These are phyloP conservation scores for Centropyge bicolor DNA, from an alignment of 2,797 vertebrate genomes.

Conservation along the genomic window DNA sequence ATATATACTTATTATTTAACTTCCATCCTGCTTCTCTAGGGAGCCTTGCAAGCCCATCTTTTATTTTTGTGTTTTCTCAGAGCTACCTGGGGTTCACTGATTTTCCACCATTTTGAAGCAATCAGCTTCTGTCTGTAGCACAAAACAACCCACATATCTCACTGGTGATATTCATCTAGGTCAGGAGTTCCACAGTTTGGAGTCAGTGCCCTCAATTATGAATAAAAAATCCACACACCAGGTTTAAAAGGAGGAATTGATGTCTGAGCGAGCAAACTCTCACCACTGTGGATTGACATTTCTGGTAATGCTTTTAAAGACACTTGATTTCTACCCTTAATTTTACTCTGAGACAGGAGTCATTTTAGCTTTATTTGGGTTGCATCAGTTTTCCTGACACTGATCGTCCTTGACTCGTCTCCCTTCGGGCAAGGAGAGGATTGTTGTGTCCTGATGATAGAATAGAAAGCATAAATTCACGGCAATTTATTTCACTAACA, in stretches of 20 bases:
- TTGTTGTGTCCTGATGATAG: conserved; percentile 66
- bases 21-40: not conserved
- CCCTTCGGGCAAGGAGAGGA: conserved; percentile 65
- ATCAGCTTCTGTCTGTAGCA: conserved; percentile 15
- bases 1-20: conserved; percentile 3
- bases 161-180: conserved; percentile 47
- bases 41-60: not conserved
- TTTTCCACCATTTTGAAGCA: conserved; percentile 15
- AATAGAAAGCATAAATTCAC: conserved; percentile 63
- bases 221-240: conserved; percentile 38
- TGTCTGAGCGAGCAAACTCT: conserved; percentile 45
- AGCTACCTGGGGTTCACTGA: not conserved
- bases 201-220: conserved; percentile 49
- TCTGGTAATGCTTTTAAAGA: conserved; percentile 72
- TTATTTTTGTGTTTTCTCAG: not conserved
- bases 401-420: conserved; percentile 74
- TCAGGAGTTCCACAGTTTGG: conserved; percentile 42
- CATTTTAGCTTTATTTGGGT: conserved; percentile 62
- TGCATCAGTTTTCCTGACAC: conserved; percentile 70
- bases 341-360: conserved; percentile 55
- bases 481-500: conserved; percentile 66
- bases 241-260: conserved; percentile 49
- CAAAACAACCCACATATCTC: conserved; percentile 28
- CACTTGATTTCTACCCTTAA: conserved; percentile 48
- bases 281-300: conserved; percentile 55